Conservation (phyloP, 92 coral and sea anemone genomes). For the Muricea muricata region DNA sequence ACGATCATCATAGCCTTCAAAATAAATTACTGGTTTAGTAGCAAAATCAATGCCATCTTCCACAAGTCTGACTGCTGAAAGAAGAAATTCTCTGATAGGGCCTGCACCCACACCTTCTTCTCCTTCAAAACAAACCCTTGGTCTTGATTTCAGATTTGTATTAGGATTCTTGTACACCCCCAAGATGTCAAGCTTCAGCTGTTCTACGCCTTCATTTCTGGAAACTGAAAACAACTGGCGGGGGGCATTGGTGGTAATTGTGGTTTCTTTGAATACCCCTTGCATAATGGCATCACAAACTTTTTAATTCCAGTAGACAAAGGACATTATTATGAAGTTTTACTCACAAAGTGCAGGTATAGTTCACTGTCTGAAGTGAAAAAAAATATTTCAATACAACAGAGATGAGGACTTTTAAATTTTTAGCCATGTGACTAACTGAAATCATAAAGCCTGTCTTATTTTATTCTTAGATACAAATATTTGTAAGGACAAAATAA, state of each 20-base stretch:
- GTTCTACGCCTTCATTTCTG: conserved; percentile 53
- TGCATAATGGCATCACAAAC: neutral
- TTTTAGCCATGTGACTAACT: no score
- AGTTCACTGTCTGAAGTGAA: conserved; percentile 20
- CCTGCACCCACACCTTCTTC: conserved; percentile 67
- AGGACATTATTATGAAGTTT: neutral
- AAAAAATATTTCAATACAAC: no score
- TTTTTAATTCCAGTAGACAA: neutral
- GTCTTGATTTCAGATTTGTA: conserved; percentile 45
- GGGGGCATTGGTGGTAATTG: conserved; percentile 8
- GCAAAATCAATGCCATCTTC: conserved; percentile 62
- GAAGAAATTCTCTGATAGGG: conserved; percentile 51
- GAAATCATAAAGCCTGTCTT: no score
- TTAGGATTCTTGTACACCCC: conserved; percentile 60
- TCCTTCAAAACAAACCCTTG: conserved; percentile 63
- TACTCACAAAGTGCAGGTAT: no score
- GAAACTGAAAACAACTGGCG: conserved; percentile 48
- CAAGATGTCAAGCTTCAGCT: conserved; percentile 56
- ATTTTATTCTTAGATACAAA: no score
- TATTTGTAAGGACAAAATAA: no score
- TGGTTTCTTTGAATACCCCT: neutral
- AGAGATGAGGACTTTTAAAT: no score
- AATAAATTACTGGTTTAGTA: conserved; percentile 56
- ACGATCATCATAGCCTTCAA: conserved; percentile 68
- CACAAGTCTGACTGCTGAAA: conserved; percentile 52